phyloP scores from a whole-genome alignment of 2,888 invertebrate species.

The Tenthredo scrophulariae region DNA sequence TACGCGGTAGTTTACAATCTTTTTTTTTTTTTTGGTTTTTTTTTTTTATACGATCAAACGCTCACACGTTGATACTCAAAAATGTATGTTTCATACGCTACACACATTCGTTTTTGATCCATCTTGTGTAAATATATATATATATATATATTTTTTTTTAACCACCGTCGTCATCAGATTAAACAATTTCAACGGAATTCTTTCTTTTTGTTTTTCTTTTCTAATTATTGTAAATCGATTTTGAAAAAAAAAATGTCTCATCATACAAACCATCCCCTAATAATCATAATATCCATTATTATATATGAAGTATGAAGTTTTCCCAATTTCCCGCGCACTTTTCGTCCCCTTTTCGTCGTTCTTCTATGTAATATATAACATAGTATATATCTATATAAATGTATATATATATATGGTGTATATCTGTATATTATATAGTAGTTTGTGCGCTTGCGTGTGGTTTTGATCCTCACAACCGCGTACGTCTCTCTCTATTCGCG shows the following conservation, averaged over 20 bases:
- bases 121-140: no score
- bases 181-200: no score
- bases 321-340: slow-evolving; percentile 30
- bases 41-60: no score
- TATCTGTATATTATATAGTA: background rate
- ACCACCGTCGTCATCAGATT: no score
- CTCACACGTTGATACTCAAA: no score
- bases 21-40: background rate
- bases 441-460: slow-evolving; percentile 32
- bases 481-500: background rate
- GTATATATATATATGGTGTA: background rate
- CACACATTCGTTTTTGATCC: no score
- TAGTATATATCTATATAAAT: background rate
- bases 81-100: no score
- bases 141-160: no score
- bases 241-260: no score
- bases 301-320: background rate
- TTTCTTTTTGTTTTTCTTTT: no score
- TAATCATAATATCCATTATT: background rate
- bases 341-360: background rate
- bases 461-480: background rate
- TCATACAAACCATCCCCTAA: background rate
- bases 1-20: background rate
- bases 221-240: no score
- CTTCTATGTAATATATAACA: background rate